Conservation (phyloP, 2,888 invertebrate genomes). For the Caenorhabditis imperialis region DNA sequence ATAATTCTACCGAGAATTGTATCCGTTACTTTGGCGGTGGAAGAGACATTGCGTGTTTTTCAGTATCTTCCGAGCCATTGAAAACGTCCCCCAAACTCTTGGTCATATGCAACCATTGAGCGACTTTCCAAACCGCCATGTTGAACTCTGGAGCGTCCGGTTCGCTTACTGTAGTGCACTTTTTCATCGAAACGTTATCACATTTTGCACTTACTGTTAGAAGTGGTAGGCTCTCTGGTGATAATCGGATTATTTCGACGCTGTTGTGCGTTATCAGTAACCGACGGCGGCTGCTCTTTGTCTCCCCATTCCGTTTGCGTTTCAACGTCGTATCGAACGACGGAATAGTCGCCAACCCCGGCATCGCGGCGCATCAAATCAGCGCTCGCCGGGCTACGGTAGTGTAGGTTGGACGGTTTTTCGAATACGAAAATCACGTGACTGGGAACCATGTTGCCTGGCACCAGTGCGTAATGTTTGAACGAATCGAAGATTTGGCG, state of each 20-base stretch:
- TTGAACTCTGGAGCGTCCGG: constrained; percentile 9
- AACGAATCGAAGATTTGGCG: constrained; percentile 6
- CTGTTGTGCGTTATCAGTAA: constrained; percentile 12
- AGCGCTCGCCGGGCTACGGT: too few species aligned
- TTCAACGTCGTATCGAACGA: constrained; percentile 32
- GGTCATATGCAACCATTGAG: constrained; percentile 12
- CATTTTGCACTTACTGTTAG: constrained; percentile 15
- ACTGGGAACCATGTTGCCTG: constrained; percentile 4
- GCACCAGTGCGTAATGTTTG: constrained; percentile 4
- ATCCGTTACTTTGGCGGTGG: too few species aligned
- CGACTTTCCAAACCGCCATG: constrained; percentile 8
- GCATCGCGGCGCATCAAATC: not conserved
- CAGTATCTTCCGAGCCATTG: too few species aligned
- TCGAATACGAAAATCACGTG: constrained; percentile 23
- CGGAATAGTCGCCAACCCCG: constrained; percentile 20
- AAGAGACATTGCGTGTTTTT: too few species aligned
- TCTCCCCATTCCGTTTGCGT: constrained; percentile 35
- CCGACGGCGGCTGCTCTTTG: constrained; percentile 6
- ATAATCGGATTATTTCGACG: constrained; percentile 11
- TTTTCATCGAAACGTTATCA: constrained; percentile 4
- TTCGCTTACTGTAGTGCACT: constrained; percentile 12
- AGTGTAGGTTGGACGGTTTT: not conserved
- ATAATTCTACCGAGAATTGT: too few species aligned
- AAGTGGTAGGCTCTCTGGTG: constrained; percentile 8
- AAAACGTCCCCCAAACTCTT: too few species aligned